Conservation (phyloP, 2,888 invertebrate species). For the Dryadula phaetusa region DNA sequence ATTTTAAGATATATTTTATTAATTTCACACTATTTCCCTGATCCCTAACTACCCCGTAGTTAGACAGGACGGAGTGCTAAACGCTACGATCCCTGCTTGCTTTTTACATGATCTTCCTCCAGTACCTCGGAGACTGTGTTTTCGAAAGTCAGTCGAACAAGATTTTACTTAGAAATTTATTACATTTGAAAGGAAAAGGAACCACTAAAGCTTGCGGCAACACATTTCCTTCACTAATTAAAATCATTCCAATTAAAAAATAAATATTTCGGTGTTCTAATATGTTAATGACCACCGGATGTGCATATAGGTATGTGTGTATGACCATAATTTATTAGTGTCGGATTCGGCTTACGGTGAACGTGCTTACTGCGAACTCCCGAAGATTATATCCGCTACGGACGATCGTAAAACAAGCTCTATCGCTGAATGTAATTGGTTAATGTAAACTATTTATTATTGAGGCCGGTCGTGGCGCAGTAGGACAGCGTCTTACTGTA, state of each 20-base stretch:
- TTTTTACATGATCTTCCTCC: too few relatives aligned
- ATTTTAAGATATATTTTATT: too few relatives aligned
- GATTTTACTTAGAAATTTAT: too few relatives aligned
- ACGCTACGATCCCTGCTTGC: too few relatives aligned
- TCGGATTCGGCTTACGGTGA: constrained; percentile 7
- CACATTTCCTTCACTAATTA: constrained; percentile 1
- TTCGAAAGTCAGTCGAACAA: too few relatives aligned
- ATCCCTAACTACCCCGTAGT: too few relatives aligned
- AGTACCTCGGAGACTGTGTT: too few relatives aligned
- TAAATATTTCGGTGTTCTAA: not conserved
- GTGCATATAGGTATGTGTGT: constrained; percentile 4
- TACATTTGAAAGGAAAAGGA: too few relatives aligned
- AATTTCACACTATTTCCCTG: too few relatives aligned
- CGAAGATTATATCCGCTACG: constrained; percentile 23
- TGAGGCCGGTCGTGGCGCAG: too few relatives aligned
- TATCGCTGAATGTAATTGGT: constrained; percentile 8
- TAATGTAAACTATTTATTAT: not conserved
- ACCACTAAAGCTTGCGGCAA: not conserved
- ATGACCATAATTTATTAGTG: constrained; percentile 1
- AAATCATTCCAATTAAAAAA: constrained; percentile 10
- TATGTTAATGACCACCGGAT: constrained; percentile 20
- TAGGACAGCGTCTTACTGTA: too few relatives aligned
- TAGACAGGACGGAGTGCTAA: too few relatives aligned
- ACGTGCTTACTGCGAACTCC: constrained; percentile 22
- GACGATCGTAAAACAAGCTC: constrained; percentile 2